Base-by-base conservation (phyloP, 2,113 vertebrate species). In the Ellobius talpinus region DNA sequence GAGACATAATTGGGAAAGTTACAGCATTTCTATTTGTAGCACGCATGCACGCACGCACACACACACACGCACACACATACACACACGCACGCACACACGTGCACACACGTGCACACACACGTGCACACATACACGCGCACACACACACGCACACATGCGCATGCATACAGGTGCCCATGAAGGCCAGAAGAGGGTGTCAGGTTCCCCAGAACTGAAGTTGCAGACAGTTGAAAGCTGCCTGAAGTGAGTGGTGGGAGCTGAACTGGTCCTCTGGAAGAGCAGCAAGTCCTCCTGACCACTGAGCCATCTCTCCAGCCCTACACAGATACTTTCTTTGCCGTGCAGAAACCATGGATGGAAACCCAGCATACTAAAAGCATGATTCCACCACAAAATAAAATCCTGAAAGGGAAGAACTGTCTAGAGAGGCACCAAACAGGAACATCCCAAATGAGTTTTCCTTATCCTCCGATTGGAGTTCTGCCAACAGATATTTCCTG, bases 401-500 rank as follows among this genome's bases (percentile, higher is more conserved):
- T 79, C 68, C 82, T 68, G 23, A 65, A 91, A 95, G 12, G 91
- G 77, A 94, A 96, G 70, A 45, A 36, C 36, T 68, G 78, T 84
- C 39, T 55, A 87, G 47, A 90, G 5, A 39, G 33, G 6, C 7
- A n/a, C 61, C 26, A 89, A 82, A 47, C 29, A 70, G 92, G 76
- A 70, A 21, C 45, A 39, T 87, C 76, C n/a, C n/a, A n/a, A 33
- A 21, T 19, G 78, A 4, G 6, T 73, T 96, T 72, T 72, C n/a
- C 42, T 77, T 47, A 87, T 36, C 52, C 78, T 90, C 39, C 2
- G 5, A 78, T 19, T 50, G 39, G 66, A 89, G 61, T 52, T 94
- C 17, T 8, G 29, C 50, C 50, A 78, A 45, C 8, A 84, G 16
- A 31, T 88, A 86, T 50, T 78, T 66, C 45, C 2, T 73, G 68